These are phyloP conservation scores for Epinephelus coioides DNA, from an alignment of 2,797 vertebrate genomes.

Conservation along the genomic window DNA sequence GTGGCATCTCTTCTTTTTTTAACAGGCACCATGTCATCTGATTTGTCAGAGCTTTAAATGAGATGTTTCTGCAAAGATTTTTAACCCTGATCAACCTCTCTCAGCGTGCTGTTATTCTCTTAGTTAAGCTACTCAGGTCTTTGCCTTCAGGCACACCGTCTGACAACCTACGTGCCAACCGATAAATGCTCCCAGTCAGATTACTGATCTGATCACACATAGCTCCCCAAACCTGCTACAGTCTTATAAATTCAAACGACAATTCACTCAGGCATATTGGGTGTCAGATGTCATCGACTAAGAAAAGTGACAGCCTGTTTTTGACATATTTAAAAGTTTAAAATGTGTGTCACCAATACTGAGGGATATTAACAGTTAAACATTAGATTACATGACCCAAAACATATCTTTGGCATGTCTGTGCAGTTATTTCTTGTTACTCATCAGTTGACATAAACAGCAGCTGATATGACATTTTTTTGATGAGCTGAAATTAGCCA, in stretches of 20 bases:
- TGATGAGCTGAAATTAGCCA: no score
- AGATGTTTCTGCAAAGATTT: constrained; percentile 12
- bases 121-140: constrained; percentile 9
- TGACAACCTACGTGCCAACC: constrained; percentile 5
- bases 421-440: background rate
- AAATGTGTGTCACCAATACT: background rate
- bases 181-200: constrained; percentile 29
- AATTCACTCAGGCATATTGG: background rate
- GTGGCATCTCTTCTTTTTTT: background rate
- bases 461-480: no score
- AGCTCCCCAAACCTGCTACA: background rate
- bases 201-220: constrained; percentile 38
- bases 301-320: background rate
- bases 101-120: background rate
- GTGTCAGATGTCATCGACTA: background rate
- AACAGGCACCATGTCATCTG: background rate
- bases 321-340: no score
- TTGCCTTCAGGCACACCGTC: constrained; percentile 12
- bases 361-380: background rate
- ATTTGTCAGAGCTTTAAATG: background rate
- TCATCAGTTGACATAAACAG: background rate
- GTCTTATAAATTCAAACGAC: background rate
- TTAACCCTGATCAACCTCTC: constrained; percentile 2
- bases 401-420: background rate
- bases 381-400: background rate